phyloP scores from a whole-genome alignment of 2,797 vertebrate genomes.

The Mormyrus proboscirostris region DNA sequence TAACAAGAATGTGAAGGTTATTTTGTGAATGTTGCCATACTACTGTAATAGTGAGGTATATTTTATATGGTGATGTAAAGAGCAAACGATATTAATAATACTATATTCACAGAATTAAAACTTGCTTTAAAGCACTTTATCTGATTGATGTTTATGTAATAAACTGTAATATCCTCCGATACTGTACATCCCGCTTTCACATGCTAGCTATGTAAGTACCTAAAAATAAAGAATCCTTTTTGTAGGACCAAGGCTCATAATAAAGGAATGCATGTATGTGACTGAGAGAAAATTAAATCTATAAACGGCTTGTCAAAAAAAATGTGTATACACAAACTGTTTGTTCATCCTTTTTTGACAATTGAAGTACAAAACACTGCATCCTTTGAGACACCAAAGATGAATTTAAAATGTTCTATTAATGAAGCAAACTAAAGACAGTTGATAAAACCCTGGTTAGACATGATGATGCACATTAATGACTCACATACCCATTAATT shows the following conservation, averaged over 20 bases:
- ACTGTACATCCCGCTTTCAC: neutral
- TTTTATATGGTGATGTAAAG: neutral
- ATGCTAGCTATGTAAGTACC: neutral
- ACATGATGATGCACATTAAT: neutral
- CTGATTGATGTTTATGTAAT: neutral
- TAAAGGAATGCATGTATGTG: neutral
- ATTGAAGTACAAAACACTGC: neutral
- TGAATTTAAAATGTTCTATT: neutral
- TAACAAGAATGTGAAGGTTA: neutral
- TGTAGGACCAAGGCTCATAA: neutral
- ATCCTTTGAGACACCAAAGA: neutral
- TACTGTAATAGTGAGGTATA: neutral
- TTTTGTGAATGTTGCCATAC: neutral
- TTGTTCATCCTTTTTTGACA: neutral
- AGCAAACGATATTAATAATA: neutral
- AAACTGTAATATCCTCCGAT: neutral
- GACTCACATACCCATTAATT: neutral
- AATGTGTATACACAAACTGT: neutral
- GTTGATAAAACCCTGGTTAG: neutral
- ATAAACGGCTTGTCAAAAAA: neutral
- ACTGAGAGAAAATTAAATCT: neutral
- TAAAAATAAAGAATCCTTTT: neutral
- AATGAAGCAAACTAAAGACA: neutral
- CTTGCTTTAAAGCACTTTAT: neutral
- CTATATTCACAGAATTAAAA: neutral